Conservation (phyloP, 2,113 vertebrate species). For the Hippocampus abdominalis region DNA sequence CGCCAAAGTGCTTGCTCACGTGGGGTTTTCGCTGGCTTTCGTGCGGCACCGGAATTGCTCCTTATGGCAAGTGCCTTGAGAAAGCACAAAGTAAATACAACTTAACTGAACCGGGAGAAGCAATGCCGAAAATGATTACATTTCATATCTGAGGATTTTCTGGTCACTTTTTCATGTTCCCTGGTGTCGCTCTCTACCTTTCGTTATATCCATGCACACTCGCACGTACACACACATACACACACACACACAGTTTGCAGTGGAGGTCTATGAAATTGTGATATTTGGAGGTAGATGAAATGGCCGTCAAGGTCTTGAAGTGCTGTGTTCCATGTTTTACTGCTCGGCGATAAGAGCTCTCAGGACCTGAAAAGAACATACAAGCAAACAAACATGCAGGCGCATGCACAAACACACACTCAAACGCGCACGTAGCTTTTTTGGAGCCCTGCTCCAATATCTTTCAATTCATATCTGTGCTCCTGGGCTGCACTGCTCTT, state of each 20-base stretch:
- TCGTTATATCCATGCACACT: too few species aligned
- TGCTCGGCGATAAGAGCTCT: constrained; percentile 53
- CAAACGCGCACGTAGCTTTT: constrained; percentile 21
- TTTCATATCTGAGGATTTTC: constrained; percentile 8
- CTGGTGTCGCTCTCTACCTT: background rate
- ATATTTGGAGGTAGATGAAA: constrained; percentile 63
- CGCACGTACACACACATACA: constrained; percentile 8
- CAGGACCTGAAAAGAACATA: constrained; percentile 47
- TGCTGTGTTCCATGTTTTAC: constrained; percentile 49
- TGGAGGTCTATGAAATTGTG: constrained; percentile 56
- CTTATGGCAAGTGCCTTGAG: background rate
- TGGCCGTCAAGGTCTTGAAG: constrained; percentile 45
- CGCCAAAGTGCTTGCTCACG: background rate
- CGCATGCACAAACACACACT: background rate
- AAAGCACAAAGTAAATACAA: background rate
- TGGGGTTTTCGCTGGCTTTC: background rate
- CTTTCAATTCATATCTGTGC: constrained; percentile 34
- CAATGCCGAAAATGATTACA: background rate
- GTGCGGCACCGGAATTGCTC: background rate
- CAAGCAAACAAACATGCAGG: constrained; percentile 12
- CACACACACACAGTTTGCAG: constrained; percentile 25
- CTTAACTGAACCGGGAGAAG: background rate
- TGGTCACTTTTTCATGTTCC: background rate
- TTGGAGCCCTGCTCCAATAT: constrained; percentile 37
- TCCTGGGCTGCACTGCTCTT: constrained; percentile 12